Evolutionary conservation across 2,113 vertebrate genomes (phyloP).

Genomic region (Nestor notabilis): DNA sequence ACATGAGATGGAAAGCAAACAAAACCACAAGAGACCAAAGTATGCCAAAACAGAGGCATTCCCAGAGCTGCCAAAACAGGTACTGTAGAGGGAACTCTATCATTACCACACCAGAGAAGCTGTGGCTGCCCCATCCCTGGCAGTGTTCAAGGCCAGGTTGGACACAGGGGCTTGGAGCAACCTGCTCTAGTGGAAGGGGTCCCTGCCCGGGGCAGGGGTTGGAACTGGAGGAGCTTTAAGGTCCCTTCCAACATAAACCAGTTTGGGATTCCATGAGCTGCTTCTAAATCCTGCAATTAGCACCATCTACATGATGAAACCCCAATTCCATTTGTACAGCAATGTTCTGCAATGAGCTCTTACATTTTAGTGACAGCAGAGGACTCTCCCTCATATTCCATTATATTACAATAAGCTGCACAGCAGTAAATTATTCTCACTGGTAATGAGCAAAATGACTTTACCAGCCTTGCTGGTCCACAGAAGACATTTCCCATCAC

Average conservation of each 20-base stretch:
- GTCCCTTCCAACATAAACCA: background rate
- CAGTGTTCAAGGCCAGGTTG: background rate
- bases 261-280: background rate
- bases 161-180: background rate
- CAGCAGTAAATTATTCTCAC: background rate
- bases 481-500: background rate
- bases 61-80: slow-evolving; percentile 11
- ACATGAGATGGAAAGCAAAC: background rate
- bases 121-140: background rate
- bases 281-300: background rate
- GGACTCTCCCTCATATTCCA: background rate
- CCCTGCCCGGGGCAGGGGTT: background rate
- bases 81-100: background rate
- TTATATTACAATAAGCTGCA: background rate
- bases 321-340: background rate
- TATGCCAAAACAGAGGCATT: background rate
- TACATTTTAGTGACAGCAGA: background rate
- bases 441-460: background rate
- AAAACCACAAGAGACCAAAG: slow-evolving; percentile 14
- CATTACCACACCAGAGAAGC: background rate
- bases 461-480: background rate
- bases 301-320: background rate
- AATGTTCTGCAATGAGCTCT: background rate
- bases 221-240: background rate
- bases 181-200: background rate